phyloP scores from a whole-genome alignment of 2,888 invertebrate species.

The Patella pellucida region DNA sequence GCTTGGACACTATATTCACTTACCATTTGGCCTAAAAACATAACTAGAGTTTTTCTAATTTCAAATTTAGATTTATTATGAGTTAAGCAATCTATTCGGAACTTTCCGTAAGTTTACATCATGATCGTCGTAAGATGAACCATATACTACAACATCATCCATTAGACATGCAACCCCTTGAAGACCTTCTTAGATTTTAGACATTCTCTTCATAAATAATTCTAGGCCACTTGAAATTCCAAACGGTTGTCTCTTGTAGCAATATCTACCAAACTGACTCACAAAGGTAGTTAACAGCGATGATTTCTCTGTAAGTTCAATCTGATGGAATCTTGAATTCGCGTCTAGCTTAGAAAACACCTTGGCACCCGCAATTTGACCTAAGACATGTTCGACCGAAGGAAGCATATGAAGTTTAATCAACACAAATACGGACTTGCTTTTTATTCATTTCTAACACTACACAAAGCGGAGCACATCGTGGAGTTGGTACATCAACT shows the following conservation, averaged over 20 bases:
- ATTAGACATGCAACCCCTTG: conserved; percentile 15
- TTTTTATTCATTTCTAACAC: no score
- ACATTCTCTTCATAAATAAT: conserved; percentile 28
- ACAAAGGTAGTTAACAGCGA: conserved; percentile 22
- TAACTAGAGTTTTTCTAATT: conserved; percentile 1
- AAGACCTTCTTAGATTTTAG: conserved; percentile 13
- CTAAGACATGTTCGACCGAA: no score
- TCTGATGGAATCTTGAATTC: conserved; percentile 19
- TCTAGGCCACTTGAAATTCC: conserved; percentile 15
- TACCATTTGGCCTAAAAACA: conserved; percentile 12
- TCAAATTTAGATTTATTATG: neutral
- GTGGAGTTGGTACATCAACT: no score
- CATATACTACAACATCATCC: conserved; percentile 28
- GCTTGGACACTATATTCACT: conserved; percentile 15
- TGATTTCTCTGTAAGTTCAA: conserved; percentile 10
- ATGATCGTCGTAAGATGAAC: neutral
- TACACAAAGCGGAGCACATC: no score
- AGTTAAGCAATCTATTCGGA: neutral
- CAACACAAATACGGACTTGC: no score
- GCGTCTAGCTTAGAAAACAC: conserved; percentile 23
- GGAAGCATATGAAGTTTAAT: no score
- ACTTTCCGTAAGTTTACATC: neutral
- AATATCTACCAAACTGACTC: conserved; percentile 21
- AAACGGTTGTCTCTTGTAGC: conserved; percentile 20
- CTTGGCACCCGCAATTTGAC: no score